Conservation (phyloP, 2,113 vertebrate genomes). For the Lycaon pictus region DNA sequence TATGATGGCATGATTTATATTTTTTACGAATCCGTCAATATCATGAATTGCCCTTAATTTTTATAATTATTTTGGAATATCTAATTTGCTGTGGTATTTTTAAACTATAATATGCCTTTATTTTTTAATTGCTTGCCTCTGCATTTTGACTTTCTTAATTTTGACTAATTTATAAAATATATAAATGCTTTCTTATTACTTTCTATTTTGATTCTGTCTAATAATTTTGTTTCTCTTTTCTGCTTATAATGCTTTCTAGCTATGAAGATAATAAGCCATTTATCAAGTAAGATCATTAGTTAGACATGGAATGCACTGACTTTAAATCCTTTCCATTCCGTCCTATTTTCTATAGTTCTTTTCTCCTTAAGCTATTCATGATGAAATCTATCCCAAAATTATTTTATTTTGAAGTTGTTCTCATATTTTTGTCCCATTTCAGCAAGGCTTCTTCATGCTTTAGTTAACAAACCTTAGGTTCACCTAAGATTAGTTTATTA, state of each 20-base stretch:
- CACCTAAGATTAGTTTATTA: conserved; percentile 86
- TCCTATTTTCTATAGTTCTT: conserved; percentile 87
- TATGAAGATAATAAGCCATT: conserved; percentile 99
- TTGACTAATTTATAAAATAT: conserved; percentile 90
- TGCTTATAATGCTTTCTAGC: conserved; percentile 99
- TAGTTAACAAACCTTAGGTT: conserved; percentile 85
- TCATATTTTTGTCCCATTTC: conserved; percentile 88
- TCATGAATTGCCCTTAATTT: conserved; percentile 89
- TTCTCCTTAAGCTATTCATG: conserved; percentile 89
- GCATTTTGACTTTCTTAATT: conserved; percentile 90
- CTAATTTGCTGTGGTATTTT: conserved; percentile 88
- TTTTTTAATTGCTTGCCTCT: conserved; percentile 90
- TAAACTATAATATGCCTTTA: conserved; percentile 88
- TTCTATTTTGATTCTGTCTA: conserved; percentile 94
- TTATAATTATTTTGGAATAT: conserved; percentile 87
- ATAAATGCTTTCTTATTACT: conserved; percentile 93
- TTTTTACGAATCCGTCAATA: conserved; percentile 88
- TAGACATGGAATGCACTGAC: conserved; percentile 93
- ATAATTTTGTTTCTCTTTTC: conserved; percentile 98
- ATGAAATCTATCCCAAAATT: conserved; percentile 86
- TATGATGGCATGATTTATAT: conserved; percentile 89
- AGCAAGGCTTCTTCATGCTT: conserved; percentile 85
- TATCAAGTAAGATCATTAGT: conserved; percentile 99
- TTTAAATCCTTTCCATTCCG: conserved; percentile 89
- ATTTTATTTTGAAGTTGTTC: conserved; percentile 86